Evolutionary conservation across 2,888 invertebrate species (phyloP), one percentile per base, ranked within the genome.

Genomic region (Colletes collaris): DNA sequence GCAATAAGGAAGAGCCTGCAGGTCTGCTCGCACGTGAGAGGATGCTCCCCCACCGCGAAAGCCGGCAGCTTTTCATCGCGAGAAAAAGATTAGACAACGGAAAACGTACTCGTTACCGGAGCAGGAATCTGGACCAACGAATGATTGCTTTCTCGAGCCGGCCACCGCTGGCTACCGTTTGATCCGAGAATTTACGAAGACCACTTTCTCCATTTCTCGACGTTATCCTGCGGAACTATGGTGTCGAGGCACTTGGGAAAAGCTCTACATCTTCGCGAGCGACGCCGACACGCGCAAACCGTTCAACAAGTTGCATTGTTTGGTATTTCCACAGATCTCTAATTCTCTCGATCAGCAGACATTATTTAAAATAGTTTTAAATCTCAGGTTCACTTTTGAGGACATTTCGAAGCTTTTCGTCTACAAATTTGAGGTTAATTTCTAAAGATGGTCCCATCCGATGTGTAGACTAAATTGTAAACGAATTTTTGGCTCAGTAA

Each of bases 171-270:
- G 73, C 85, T 74, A 73, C 81, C 71, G 73, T 82, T 79, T 55
- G 69, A 66, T 65, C 66, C 59, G 65, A 68, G 55, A 76, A 84
- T 84, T 84, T 66, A 73, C 81, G 64, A 76, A 82, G 68, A 67
- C 82, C 64, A 76, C 84, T 84, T 84, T 84, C 84, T 72, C 84
- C 79, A 60, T 70, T 74, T 53, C 65, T 55, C 77, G 75, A 77
- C 73, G 73, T 63, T 27, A 73, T 70, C 52, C 59, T 37, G 53
- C 67, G 65, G 53, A 49, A 66, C 60, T 8, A 19, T 16, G 50
- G 49, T 6, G 11, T 46, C 52, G 37, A n/a, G 27, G 19, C 27
- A 10, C 46, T 46, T 16, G 66, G 56, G 7, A 49, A 67, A 67
- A 67, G 35, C 66, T 52, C 55, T 11, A 8, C 4, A 40, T 40